Conservation (phyloP, 1,140 invertebrate species). For the Drosophila repletoides region DNA sequence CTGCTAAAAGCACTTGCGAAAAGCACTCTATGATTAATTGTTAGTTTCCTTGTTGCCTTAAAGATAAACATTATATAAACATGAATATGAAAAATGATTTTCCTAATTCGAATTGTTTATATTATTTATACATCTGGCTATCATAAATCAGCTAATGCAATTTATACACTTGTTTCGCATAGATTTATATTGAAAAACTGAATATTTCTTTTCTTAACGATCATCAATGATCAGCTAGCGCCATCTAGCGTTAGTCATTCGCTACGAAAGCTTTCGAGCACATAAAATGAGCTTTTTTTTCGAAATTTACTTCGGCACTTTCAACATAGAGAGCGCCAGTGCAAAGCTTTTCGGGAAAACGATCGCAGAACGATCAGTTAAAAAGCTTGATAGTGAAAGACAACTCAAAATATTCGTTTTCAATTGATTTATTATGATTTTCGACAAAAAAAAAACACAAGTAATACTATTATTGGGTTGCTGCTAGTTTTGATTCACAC, state of each 20-base stretch:
- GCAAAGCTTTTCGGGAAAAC: slow-evolving; percentile 9
- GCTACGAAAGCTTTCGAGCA: slow-evolving; percentile 47
- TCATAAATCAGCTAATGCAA: background rate
- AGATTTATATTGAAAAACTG: too few species aligned
- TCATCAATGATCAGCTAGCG: slow-evolving; percentile 31
- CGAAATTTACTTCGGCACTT: slow-evolving; percentile 1
- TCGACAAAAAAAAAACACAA: slow-evolving; percentile 78
- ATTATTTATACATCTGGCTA: slow-evolving; percentile 4
- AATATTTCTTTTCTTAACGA: too few species aligned
- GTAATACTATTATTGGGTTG: slow-evolving; percentile 66
- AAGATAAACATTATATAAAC: slow-evolving; percentile 29
- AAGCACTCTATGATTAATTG: slow-evolving; percentile 15
- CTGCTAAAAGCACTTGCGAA: background rate
- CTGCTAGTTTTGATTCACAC: slow-evolving; percentile 18
- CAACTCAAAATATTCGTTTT: too few species aligned
- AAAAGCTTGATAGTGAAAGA: background rate
- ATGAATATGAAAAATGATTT: slow-evolving; percentile 28
- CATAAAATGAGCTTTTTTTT: slow-evolving; percentile 41
- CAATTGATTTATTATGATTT: slow-evolving; percentile 61
- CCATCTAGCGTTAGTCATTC: slow-evolving; percentile 41
- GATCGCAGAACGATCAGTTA: background rate
- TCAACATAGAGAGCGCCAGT: slow-evolving; percentile 41
- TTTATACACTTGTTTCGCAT: too few species aligned
- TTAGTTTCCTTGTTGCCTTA: slow-evolving; percentile 2
- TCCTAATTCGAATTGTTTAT: slow-evolving; percentile 6